Base-by-base conservation (phyloP, 2,888 invertebrate genomes). In the Malachius bipustulatus region DNA sequence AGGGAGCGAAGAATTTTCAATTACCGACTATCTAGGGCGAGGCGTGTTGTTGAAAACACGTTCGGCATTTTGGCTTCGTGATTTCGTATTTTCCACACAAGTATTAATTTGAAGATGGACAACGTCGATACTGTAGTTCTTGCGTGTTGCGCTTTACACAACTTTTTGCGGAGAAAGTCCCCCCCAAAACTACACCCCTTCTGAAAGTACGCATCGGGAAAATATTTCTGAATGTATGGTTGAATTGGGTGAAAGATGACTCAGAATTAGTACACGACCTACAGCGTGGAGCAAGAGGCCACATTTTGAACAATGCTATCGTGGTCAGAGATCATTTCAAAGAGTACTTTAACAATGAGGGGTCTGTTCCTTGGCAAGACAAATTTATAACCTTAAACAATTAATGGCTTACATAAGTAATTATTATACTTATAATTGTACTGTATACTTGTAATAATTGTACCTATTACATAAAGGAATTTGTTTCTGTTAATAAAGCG, bases 11-110 rank as follows among this genome's bases (percentile, higher is more conserved):
- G 38, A 39, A 38, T 36, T 29, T 37, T 33, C 28, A 36, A 43
- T n/a, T n/a, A n/a, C n/a, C n/a, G n/a, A n/a, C n/a, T n/a, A n/a
- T 44, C 39, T 24, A 36, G 39, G 32, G 44, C 31, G 14, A 30
- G 45, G 45, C 38, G 39, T 28, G 33, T 39, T n/a, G n/a, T n/a
- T 36, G 40, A 43, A 42, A 43, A 45, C 30, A 34, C 16, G 31
- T 45, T 43, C 16, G 36, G 42, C 14, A 45, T 45, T 35, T 39
- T 39, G 26, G 30, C 42, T 14, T 31, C 37, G 16, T 14, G 26
- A 10, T 42, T n/a, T 39, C 32, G 37, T 15, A 35, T 45, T 35
- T 43, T 40, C 15, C 37, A 29, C 35, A 42, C 27, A 24, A 8
- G 24, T 12, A 45, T 41, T 15, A 39, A 40, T 37, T 36, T 45